Conservation (phyloP, 2,797 vertebrate species). For the Threskiornis aethiopicus region DNA sequence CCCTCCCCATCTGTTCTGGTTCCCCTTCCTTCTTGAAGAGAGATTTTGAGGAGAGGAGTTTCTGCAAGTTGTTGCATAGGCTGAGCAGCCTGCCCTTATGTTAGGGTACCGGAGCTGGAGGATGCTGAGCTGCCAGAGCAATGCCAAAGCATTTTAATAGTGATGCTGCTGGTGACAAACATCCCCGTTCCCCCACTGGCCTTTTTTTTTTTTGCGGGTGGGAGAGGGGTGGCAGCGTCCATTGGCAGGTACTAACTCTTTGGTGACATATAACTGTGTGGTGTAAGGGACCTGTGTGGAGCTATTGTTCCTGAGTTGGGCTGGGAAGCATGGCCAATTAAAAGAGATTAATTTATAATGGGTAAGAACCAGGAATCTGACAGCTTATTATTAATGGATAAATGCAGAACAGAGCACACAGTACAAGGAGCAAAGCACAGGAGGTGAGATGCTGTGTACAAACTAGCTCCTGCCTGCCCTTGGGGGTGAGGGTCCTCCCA, state of each 20-base stretch:
- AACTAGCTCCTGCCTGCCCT: background rate
- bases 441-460: background rate
- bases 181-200: background rate
- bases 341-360: slow-evolving; percentile 46
- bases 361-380: background rate
- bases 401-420: background rate
- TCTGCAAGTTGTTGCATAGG: background rate
- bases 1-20: background rate
- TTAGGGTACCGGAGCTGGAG: slow-evolving; percentile 35
- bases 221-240: background rate
- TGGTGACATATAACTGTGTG: background rate
- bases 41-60: background rate
- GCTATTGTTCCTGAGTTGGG: background rate
- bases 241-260: slow-evolving; percentile 17
- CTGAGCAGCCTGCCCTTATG: slow-evolving; percentile 40
- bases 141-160: slow-evolving; percentile 28
- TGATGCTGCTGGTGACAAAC: slow-evolving; percentile 47
- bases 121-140: slow-evolving; percentile 34
- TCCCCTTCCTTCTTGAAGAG: background rate
- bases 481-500: fast-evolving
- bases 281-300: background rate
- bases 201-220: slow-evolving; percentile 1
- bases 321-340: slow-evolving; percentile 36
- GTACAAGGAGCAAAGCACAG: background rate
- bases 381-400: background rate